These are phyloP conservation scores for Alaudala cheleensis DNA, from an alignment of 2,113 vertebrate species.

Conservation along the genomic window DNA sequence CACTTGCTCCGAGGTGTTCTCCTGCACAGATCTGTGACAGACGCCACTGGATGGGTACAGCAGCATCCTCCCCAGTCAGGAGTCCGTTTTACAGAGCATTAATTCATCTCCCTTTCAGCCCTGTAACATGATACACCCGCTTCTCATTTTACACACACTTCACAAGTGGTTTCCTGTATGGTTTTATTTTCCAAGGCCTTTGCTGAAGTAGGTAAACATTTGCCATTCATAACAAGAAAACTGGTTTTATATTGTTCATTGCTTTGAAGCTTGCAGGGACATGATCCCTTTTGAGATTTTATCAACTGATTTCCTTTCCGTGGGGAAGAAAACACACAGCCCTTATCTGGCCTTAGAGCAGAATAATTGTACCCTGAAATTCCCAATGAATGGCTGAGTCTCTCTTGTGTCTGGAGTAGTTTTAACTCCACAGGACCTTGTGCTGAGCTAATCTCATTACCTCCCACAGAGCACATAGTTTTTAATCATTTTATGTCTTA, in stretches of 20 bases:
- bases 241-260: neutral
- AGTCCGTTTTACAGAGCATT: neutral
- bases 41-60: neutral
- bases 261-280: slow-evolving; percentile 11
- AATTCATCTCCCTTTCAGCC: neutral
- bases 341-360: neutral
- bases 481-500: slow-evolving; percentile 61
- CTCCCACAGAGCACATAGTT: slow-evolving; percentile 48
- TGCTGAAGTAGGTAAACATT: slow-evolving; percentile 17
- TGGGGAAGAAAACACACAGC: slow-evolving; percentile 17
- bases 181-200: slow-evolving; percentile 28
- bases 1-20: neutral
- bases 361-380: slow-evolving; percentile 39
- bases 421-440: slow-evolving; percentile 48
- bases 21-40: neutral
- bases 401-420: slow-evolving; percentile 44
- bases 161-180: neutral
- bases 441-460: slow-evolving; percentile 53
- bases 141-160: neutral
- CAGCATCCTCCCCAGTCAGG: neutral
- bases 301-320: slow-evolving; percentile 18
- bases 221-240: neutral
- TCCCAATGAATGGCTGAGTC: neutral
- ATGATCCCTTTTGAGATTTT: neutral
- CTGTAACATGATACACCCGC: neutral